Conservation (phyloP, 2,113 vertebrate species). For the Oriolus oriolus region DNA sequence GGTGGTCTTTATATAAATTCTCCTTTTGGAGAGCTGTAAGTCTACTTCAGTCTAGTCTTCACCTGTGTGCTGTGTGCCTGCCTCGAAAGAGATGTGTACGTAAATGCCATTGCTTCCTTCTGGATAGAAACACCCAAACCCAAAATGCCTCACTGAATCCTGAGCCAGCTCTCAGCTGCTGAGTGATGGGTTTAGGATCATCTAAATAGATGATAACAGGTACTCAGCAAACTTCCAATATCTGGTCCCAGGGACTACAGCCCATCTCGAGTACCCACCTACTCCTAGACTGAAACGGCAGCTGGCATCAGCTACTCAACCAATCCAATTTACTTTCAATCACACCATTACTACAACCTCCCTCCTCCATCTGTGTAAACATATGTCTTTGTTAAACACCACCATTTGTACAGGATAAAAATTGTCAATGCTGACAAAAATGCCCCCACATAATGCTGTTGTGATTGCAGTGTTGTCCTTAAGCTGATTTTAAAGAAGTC, state of each 20-base stretch:
- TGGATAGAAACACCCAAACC: not conserved
- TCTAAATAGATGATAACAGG: not conserved
- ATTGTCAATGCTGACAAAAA: slow-evolving; percentile 66
- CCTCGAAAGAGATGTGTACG: not conserved
- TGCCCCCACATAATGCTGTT: slow-evolving; percentile 61
- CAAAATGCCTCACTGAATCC: not conserved
- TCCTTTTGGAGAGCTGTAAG: not conserved
- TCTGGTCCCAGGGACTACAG: not conserved
- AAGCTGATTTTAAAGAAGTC: slow-evolving; percentile 51
- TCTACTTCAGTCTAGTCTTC: not conserved
- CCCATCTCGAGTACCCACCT: slow-evolving; percentile 28
- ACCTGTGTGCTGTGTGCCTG: accelerated
- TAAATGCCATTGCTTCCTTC: not conserved
- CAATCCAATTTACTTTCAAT: slow-evolving; percentile 62
- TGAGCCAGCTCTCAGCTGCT: not conserved
- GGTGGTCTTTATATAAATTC: not conserved
- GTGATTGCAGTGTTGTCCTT: slow-evolving; percentile 51
- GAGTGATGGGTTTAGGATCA: not conserved
- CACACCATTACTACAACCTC: slow-evolving; percentile 66
- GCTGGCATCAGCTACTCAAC: slow-evolving; percentile 57
- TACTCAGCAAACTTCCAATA: not conserved
- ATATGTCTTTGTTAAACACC: slow-evolving; percentile 68
- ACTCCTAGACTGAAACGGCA: slow-evolving; percentile 44
- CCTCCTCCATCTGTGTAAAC: slow-evolving; percentile 63
- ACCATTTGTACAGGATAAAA: slow-evolving; percentile 62